phyloP scores from a whole-genome alignment of 2,113 vertebrate species.

The Oxygymnocypris stewartii region DNA sequence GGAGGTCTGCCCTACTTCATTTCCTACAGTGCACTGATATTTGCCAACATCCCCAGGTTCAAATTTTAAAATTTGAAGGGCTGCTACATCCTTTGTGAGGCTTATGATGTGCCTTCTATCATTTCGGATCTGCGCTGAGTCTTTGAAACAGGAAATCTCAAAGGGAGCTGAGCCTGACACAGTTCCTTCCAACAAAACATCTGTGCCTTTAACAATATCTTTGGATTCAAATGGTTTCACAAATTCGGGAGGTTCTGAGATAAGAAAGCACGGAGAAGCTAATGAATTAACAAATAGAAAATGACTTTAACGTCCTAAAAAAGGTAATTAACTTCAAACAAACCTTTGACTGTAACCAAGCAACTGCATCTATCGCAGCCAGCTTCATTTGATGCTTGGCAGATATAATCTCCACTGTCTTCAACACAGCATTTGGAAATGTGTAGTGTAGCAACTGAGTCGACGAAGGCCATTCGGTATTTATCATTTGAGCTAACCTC shows the following conservation, averaged over 20 bases:
- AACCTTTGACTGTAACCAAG: conserved; percentile 92
- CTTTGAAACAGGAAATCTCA: conserved; percentile 89
- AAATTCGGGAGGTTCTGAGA: conserved; percentile 89
- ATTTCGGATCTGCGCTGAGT: conserved; percentile 83
- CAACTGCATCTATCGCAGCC: conserved; percentile 90
- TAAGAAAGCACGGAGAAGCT: conserved; percentile 45
- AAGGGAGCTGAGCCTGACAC: conserved; percentile 89
- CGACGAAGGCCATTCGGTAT: conserved; percentile 76
- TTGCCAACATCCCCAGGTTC: conserved; percentile 83
- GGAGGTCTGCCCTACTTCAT: conserved; percentile 85
- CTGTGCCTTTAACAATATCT: conserved; percentile 91
- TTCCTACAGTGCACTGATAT: conserved; percentile 90
- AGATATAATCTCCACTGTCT: conserved; percentile 91
- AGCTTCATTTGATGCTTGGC: conserved; percentile 91
- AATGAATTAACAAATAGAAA: neutral
- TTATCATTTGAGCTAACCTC: conserved; percentile 82
- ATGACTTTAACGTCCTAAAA: neutral
- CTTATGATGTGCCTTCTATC: conserved; percentile 89
- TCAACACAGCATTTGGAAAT: conserved; percentile 75
- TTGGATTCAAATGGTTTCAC: conserved; percentile 85
- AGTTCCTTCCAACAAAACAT: conserved; percentile 86
- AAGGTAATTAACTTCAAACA: conserved; percentile 56
- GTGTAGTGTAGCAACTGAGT: conserved; percentile 79
- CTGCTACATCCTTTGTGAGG: conserved; percentile 81
- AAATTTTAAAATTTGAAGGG: conserved; percentile 86